A percentile compares a stretch with the other conserved stretches of the same genome.
phyloP scores from a whole-genome alignment of 2,113 vertebrate genomes.

The Petromus typicus region DNA sequence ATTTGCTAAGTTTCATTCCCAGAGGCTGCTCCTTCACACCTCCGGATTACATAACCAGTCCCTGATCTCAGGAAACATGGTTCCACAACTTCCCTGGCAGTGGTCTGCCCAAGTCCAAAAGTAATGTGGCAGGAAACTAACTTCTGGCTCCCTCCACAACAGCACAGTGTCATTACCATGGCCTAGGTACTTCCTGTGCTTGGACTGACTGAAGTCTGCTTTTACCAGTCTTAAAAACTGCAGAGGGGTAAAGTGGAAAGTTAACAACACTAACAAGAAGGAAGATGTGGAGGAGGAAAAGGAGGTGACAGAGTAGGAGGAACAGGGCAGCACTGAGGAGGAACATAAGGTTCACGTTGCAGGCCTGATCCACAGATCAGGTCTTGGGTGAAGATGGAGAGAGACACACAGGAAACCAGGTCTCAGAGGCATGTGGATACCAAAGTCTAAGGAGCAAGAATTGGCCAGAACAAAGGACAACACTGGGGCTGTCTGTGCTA shows the following conservation, averaged over 20 bases:
- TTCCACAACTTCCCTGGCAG: accelerated
- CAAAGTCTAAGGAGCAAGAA: no score
- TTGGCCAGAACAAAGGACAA: background rate
- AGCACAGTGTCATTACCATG: background rate
- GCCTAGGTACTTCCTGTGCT: background rate
- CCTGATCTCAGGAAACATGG: background rate
- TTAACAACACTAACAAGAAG: background rate
- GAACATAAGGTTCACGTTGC: background rate
- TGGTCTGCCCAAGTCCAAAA: background rate
- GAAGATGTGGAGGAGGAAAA: background rate
- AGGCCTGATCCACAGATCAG: background rate
- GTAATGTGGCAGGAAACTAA: no score
- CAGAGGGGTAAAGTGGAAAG: background rate
- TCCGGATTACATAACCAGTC: background rate
- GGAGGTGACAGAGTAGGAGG: background rate
- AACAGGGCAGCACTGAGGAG: background rate
- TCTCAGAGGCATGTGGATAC: background rate
- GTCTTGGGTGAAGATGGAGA: background rate
- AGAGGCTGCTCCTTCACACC: background rate
- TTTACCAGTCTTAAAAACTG: background rate
- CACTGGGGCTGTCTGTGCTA: background rate
- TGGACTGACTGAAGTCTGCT: background rate
- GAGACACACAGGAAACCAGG: background rate
- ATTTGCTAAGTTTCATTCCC: background rate
- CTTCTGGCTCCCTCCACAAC: no score